phyloP scores from a whole-genome alignment of 2,888 invertebrate genomes.

The Euclidia mi region DNA sequence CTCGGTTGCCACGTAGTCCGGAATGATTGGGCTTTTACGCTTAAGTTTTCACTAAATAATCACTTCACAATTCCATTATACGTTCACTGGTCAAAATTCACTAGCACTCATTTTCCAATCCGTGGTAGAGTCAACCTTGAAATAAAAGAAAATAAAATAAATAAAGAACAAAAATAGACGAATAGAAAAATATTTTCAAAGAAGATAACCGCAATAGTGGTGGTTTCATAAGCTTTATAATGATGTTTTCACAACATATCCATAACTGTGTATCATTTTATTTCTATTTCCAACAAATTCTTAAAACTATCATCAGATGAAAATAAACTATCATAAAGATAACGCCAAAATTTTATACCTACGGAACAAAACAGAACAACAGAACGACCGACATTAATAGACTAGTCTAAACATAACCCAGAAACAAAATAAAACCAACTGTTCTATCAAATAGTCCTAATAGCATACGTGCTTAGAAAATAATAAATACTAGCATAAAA shows the following conservation, averaged over 20 bases:
- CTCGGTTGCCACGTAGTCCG: conserved; percentile 79
- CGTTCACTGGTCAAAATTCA: conserved; percentile 58
- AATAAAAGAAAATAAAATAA: conserved; percentile 61
- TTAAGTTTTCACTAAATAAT: conserved; percentile 66
- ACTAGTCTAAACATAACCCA: conserved; percentile 15
- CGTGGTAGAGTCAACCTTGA: conserved; percentile 60
- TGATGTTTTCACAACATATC: background rate
- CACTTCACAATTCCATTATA: conserved; percentile 57
- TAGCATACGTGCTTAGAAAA: no score
- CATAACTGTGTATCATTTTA: no score
- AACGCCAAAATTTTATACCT: conserved; percentile 20
- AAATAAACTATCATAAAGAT: conserved; percentile 31
- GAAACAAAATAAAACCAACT: conserved; percentile 10
- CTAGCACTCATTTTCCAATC: conserved; percentile 64
- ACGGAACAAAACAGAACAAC: conserved; percentile 7
- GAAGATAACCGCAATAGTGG: conserved; percentile 33
- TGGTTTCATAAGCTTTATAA: conserved; percentile 47
- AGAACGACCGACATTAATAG: conserved; percentile 1
- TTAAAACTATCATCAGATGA: no score
- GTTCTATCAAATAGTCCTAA: background rate
- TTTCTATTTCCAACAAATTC: no score
- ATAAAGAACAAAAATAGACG: conserved; percentile 17
- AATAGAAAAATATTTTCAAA: background rate
- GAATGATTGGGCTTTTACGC: conserved; percentile 74
- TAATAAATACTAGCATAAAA: no score